phyloP scores from a whole-genome alignment of 1,140 invertebrate species.

The Calosoma granatense region DNA sequence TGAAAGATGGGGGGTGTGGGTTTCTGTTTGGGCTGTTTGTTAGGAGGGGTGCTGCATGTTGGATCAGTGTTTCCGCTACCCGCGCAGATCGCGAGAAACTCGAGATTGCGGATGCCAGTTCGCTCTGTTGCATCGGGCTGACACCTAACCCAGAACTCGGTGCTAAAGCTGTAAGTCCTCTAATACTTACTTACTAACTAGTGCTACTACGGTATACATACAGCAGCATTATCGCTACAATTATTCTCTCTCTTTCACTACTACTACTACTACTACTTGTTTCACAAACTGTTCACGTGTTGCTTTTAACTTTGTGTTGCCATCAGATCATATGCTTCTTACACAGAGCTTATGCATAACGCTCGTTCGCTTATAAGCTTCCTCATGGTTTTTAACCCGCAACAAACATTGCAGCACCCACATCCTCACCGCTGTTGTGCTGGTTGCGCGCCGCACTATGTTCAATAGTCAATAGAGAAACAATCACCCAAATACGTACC shows the following conservation, averaged over 20 bases:
- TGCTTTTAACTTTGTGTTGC: background rate
- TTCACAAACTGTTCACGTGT: background rate
- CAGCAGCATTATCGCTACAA: too few relatives aligned
- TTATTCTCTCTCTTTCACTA: background rate
- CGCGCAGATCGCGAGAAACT: constrained; percentile 57
- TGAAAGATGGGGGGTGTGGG: too few relatives aligned
- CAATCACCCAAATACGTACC: too few relatives aligned
- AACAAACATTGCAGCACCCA: background rate
- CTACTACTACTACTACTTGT: background rate
- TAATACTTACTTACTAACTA: constrained; percentile 5
- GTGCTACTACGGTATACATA: too few relatives aligned
- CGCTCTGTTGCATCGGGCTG: constrained; percentile 70
- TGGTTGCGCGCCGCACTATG: background rate
- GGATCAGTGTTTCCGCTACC: constrained; percentile 75
- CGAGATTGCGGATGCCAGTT: constrained; percentile 80
- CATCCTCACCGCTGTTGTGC: background rate
- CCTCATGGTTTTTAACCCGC: background rate
- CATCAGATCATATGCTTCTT: background rate
- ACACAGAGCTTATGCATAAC: background rate
- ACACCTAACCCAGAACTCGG: constrained; percentile 34
- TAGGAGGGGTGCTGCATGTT: constrained; percentile 69
- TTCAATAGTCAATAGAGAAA: too few relatives aligned
- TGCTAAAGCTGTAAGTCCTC: constrained; percentile 7
- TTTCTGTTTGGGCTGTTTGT: constrained; percentile 2
- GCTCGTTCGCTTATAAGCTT: background rate